These are phyloP conservation scores for Pseudomugil gertrudae DNA, from an alignment of 2,797 vertebrate genomes.

Conservation along the genomic window DNA sequence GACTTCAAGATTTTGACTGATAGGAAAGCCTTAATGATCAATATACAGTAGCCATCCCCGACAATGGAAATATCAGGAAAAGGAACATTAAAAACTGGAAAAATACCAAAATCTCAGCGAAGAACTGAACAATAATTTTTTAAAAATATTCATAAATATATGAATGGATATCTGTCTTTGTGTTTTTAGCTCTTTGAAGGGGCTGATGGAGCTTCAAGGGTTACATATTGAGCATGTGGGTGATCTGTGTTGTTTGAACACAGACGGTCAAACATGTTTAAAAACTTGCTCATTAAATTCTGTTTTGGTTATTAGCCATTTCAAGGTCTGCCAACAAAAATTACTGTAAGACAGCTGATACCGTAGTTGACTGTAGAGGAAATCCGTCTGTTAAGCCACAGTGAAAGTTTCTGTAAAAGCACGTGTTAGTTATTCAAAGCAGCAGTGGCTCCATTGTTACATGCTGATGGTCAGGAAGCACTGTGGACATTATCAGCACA, in stretches of 20 bases:
- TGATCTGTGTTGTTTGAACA: background rate
- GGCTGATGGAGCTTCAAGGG: background rate
- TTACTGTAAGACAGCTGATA: constrained; percentile 5
- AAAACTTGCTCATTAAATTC: background rate
- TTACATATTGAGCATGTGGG: background rate
- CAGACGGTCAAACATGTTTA: background rate
- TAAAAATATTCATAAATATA: too few species aligned
- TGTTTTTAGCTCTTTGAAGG: background rate
- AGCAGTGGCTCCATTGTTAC: background rate
- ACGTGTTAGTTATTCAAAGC: background rate
- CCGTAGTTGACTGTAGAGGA: constrained; percentile 9
- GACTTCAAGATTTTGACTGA: too few species aligned
- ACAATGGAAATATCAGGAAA: too few species aligned
- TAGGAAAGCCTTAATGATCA: too few species aligned
- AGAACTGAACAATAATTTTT: too few species aligned
- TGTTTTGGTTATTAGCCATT: constrained; percentile 1
- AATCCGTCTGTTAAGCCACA: constrained; percentile 30
- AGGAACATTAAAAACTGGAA: too few species aligned
- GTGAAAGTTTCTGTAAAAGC: constrained; percentile 25
- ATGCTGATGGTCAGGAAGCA: background rate
- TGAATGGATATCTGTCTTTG: too few species aligned
- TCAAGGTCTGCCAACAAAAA: background rate
- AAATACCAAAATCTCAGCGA: too few species aligned
- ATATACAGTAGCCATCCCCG: too few species aligned
- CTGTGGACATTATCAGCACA: background rate